Evolutionary conservation across 1,140 invertebrate genomes (phyloP), one percentile per base, ranked within the genome.

Genomic region (Eriosoma lanigerum): DNA sequence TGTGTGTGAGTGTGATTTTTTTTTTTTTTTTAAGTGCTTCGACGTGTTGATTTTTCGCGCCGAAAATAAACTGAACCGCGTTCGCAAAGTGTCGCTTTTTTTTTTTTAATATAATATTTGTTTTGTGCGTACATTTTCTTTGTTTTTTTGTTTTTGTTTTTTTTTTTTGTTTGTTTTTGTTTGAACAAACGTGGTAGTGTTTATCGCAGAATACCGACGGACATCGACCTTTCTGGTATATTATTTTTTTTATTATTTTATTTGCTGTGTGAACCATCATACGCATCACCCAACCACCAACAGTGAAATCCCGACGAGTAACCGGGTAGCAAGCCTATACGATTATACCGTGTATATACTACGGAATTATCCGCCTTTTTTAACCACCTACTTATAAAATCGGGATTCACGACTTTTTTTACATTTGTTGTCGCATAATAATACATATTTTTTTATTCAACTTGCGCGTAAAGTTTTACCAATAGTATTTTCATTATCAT

Each of bases 151-250:
- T 72, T 60, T 72, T 52, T 50, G 21, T 52, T 72, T 72, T 52
- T 21, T 72, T 72, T 38, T 38, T 38, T 38, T 38, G 3, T 8
- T 38, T 38, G 3, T 4, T 38, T 38, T 56, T 54, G 66, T 68
- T 19, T 26, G 32, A 70, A 44, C 66, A 50, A 50, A 70, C 64
- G 26, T n/a, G 38, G 64, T 44, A 66, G 64, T 66, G 64, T 66
- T 44, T 54, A 54, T 21, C 19, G n/a, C 66, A 8, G 24, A 70
- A 70, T 44, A 76, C 32, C 73, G 46, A 58, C 73, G 73, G 54
- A 76, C 73, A 38, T 60, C 50, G 24, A 56, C 9, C 70, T 60
- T 29, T 76, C 29, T 76, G 73, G 73, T 76, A 76, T 58, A 76
- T 15, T 75, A n/a, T 26, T 38, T 12, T 29, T 50, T 15, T 46